phyloP scores from a whole-genome alignment of 2,888 invertebrate genomes.

The Lymantria dispar region DNA sequence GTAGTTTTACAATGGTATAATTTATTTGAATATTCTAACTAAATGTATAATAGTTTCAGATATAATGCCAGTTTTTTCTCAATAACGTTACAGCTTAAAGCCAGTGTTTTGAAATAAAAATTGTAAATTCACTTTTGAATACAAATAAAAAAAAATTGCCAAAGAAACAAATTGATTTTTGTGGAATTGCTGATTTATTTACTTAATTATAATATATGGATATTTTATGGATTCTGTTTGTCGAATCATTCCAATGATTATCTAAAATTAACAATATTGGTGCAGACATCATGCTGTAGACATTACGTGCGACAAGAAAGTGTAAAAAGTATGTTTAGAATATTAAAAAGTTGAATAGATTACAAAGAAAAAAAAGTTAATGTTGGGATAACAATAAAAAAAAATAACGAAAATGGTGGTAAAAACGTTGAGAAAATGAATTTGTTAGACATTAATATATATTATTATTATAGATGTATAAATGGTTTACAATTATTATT shows the following conservation, averaged over 20 bases:
- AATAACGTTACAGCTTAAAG: constrained; percentile 70
- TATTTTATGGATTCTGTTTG: constrained; percentile 38
- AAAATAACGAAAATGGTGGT: constrained; percentile 55
- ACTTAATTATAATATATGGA: constrained; percentile 35
- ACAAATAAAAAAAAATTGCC: constrained; percentile 60
- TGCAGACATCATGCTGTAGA: constrained; percentile 64
- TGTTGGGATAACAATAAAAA: constrained; percentile 67
- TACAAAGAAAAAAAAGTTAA: constrained; percentile 66
- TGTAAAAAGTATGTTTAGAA: constrained; percentile 79
- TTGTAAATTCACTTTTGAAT: constrained; percentile 82
- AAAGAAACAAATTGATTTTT: constrained; percentile 74
- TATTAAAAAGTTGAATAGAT: constrained; percentile 74
- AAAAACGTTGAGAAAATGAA: constrained; percentile 77
- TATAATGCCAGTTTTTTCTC: constrained; percentile 67
- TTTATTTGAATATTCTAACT: constrained; percentile 35
- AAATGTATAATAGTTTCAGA: constrained; percentile 62
- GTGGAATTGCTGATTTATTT: constrained; percentile 57
- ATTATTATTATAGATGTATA: constrained; percentile 81
- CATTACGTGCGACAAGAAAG: constrained; percentile 60
- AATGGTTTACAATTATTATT: constrained; percentile 80
- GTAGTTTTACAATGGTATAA: constrained; percentile 34
- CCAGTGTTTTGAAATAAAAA: constrained; percentile 63
- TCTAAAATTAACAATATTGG: constrained; percentile 67
- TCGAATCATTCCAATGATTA: constrained; percentile 74
- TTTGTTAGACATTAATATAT: constrained; percentile 82